phyloP scores from a whole-genome alignment of 2,888 invertebrate species.

The Pachymerium ferrugineum region DNA sequence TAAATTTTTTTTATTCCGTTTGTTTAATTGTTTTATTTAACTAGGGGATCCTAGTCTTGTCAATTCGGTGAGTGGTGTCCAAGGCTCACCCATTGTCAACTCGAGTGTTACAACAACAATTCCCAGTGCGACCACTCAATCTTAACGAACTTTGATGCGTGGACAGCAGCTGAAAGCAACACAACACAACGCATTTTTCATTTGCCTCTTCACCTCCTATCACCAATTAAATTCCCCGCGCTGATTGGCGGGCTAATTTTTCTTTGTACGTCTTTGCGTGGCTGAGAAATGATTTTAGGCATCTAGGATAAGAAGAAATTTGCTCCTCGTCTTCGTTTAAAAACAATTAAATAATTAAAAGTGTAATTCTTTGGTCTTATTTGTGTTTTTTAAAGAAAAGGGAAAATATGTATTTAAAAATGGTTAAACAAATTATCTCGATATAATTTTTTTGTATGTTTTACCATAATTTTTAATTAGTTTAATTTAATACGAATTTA shows the following conservation, averaged over 20 bases:
- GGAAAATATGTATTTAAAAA: neutral
- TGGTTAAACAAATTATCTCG: neutral
- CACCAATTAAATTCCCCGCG: neutral
- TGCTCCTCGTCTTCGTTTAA: neutral
- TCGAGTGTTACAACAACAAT: slow-evolving; percentile 38
- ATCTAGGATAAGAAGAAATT: slow-evolving; percentile 7
- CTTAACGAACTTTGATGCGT: slow-evolving; percentile 35
- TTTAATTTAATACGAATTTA: neutral
- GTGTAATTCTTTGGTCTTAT: neutral
- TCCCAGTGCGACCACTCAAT: slow-evolving; percentile 37
- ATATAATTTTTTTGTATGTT: slow-evolving; percentile 1
- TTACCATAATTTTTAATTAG: slow-evolving; percentile 1
- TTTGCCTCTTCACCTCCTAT: slow-evolving; percentile 7
- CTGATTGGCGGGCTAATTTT: neutral
- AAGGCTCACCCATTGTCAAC: slow-evolving; percentile 40
- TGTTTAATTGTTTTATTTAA: neutral
- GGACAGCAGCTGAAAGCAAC: slow-evolving; percentile 17
- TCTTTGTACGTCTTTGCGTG: neutral
- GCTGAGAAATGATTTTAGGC: slow-evolving; percentile 8
- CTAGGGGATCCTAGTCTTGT: slow-evolving; percentile 38
- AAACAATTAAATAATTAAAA: too few species aligned
- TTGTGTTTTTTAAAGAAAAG: too few species aligned
- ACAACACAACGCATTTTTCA: slow-evolving; percentile 13
- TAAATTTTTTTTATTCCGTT: too few species aligned
- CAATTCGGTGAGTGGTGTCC: slow-evolving; percentile 40